Evolutionary conservation across 2,888 invertebrate species (phyloP).

Genomic region (Trilocha varians): DNA sequence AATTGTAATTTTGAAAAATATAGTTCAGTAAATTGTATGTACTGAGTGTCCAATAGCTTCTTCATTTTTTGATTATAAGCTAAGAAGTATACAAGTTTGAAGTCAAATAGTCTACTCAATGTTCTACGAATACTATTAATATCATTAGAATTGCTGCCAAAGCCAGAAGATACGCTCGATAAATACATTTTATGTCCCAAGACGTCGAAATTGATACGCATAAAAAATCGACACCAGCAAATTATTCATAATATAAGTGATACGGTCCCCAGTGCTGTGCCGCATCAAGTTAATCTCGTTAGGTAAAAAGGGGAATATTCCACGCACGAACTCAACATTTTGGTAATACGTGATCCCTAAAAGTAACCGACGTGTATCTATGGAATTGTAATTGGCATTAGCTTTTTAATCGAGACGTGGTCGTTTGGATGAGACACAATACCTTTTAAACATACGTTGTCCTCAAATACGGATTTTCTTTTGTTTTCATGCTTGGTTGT

Average conservation of each 20-base stretch:
- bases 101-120: no score
- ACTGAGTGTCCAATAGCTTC: no score
- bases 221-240: constrained; percentile 6
- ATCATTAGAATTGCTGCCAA: no score
- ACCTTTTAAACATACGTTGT: background rate
- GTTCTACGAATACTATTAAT: no score
- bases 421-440: constrained; percentile 13
- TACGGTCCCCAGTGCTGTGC: constrained; percentile 19
- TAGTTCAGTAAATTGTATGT: no score
- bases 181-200: background rate
- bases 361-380: constrained; percentile 22
- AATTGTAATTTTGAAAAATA: no score
- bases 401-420: constrained; percentile 8
- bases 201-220: constrained; percentile 7
- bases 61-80: no score
- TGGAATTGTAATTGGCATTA: constrained; percentile 38
- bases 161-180: background rate
- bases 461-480: background rate
- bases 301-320: constrained; percentile 27
- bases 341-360: constrained; percentile 34
- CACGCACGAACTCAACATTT: constrained; percentile 37
- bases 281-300: constrained; percentile 39
- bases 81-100: no score
- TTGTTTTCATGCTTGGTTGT: no score
- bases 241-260: constrained; percentile 17